Evolutionary conservation across 2,113 vertebrate genomes (phyloP).

Genomic region (Genyomyrus donnyi): DNA sequence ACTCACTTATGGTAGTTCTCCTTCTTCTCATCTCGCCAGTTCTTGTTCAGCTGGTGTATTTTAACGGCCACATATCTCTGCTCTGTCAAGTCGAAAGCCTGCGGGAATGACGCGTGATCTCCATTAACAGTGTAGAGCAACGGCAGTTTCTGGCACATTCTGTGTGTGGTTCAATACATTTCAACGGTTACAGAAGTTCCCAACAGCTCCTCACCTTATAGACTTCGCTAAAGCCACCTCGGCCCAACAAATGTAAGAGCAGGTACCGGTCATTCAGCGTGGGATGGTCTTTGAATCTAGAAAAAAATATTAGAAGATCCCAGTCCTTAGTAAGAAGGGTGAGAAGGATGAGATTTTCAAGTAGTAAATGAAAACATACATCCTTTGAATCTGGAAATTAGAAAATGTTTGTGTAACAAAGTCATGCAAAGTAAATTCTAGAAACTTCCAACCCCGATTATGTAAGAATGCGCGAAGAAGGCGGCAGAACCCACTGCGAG

Average conservation of each 20-base stretch:
- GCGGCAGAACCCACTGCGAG: conserved; percentile 72
- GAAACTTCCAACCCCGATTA: background rate
- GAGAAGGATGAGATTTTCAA: background rate
- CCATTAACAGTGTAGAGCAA: background rate
- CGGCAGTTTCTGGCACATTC: background rate
- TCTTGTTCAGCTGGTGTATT: conserved; percentile 97
- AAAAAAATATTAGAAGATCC: conserved; percentile 11
- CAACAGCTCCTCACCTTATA: conserved; percentile 73
- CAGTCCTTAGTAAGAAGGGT: background rate
- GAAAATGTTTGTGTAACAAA: background rate
- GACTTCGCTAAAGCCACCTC: conserved; percentile 95
- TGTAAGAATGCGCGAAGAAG: background rate
- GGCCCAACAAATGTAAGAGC: conserved; percentile 83
- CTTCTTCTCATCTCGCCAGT: conserved; percentile 95
- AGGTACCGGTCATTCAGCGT: conserved; percentile 91
- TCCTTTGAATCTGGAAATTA: background rate
- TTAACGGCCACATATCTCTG: conserved; percentile 95
- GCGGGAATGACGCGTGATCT: background rate
- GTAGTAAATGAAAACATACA: background rate
- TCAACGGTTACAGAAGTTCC: background rate
- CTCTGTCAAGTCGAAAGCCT: conserved; percentile 94
- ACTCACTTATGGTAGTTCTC: conserved; percentile 91
- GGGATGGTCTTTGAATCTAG: conserved; percentile 93
- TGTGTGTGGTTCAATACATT: background rate
- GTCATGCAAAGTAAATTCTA: background rate